phyloP scores from a whole-genome alignment of 2,113 vertebrate species.

The Carassius carassius region DNA sequence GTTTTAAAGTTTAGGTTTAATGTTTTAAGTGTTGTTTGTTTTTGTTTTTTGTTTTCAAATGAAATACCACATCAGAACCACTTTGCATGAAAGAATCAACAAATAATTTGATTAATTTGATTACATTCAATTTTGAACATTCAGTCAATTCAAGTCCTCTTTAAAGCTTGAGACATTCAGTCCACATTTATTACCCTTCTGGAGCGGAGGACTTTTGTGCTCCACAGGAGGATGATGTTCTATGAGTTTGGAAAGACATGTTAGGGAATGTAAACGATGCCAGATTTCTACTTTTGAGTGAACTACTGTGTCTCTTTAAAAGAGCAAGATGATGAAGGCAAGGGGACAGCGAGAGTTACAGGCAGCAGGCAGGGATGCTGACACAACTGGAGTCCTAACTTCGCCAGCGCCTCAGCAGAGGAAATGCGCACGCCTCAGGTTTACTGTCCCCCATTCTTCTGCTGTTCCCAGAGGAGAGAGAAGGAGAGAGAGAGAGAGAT shows the following conservation, averaged over 20 bases:
- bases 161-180: neutral
- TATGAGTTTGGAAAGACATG: neutral
- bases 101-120: neutral
- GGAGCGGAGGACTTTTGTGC: neutral
- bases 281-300: neutral
- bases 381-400: slow-evolving; percentile 39
- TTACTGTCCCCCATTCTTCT: slow-evolving; percentile 57
- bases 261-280: neutral
- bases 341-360: slow-evolving; percentile 18
- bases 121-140: neutral
- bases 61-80: neutral
- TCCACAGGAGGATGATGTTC: neutral
- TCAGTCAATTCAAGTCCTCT: neutral
- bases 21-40: neutral
- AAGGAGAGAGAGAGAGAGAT: slow-evolving; percentile 27
- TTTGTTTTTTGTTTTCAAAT: neutral
- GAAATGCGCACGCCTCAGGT: slow-evolving; percentile 52
- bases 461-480: slow-evolving; percentile 49
- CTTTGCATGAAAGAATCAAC: neutral
- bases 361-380: slow-evolving; percentile 4
- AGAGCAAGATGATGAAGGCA: slow-evolving; percentile 22
- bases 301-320: neutral
- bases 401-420: slow-evolving; percentile 33
- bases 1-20: neutral
- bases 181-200: neutral